Conservation (phyloP, 2,888 invertebrate genomes). For the Drosophila austrosaltans region DNA sequence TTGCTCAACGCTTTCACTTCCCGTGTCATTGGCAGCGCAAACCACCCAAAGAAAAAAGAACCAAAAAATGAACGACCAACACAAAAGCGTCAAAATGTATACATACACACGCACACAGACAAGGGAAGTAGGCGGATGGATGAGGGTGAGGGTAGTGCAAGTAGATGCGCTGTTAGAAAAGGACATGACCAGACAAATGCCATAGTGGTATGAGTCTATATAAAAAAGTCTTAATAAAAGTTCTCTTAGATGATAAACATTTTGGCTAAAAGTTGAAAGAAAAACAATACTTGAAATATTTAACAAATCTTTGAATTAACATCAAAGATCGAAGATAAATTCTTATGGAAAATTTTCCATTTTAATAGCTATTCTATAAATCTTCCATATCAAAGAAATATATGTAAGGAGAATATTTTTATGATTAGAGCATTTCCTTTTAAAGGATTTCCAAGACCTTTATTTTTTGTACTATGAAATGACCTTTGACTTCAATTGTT, state of each 20-base stretch:
- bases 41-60: slow-evolving; percentile 36
- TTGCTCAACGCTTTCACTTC: slow-evolving; percentile 71
- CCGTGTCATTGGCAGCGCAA: slow-evolving; percentile 76
- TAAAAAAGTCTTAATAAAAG: too few relatives aligned
- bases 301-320: too few relatives aligned
- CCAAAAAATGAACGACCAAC: slow-evolving; percentile 34
- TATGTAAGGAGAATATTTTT: too few relatives aligned
- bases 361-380: too few relatives aligned
- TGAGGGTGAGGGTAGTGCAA: not conserved
- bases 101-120: slow-evolving; percentile 45
- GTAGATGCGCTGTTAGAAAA: slow-evolving; percentile 32
- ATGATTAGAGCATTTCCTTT: not conserved
- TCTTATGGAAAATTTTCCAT: too few relatives aligned
- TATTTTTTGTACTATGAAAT: too few relatives aligned
- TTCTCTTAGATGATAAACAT: too few relatives aligned
- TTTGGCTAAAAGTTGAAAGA: too few relatives aligned
- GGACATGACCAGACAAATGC: slow-evolving; percentile 24
- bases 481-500: not conserved
- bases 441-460: not conserved
- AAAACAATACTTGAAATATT: too few relatives aligned
- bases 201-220: not conserved
- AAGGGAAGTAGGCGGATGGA: not conserved
- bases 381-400: too few relatives aligned
- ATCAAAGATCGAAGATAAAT: too few relatives aligned
- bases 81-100: slow-evolving; percentile 59